Evolutionary conservation across 2,888 invertebrate genomes (phyloP).

Genomic region (Antheraea assamensis): DNA sequence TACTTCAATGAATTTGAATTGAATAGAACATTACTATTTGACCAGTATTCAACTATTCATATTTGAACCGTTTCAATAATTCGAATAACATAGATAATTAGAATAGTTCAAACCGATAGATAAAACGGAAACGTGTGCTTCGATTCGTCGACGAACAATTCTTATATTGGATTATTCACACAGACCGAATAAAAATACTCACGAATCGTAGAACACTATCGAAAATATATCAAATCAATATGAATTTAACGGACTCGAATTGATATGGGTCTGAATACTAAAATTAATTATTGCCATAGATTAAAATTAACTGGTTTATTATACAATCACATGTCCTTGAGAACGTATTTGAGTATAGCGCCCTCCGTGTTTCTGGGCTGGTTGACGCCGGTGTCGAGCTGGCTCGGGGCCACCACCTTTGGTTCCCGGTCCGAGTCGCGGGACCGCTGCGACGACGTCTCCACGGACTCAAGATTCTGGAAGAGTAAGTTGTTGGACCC

Average conservation of each 20-base stretch:
- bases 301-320: not conserved
- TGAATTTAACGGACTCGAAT: not conserved
- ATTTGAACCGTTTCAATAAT: no score
- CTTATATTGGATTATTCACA: no score
- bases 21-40: no score
- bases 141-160: no score
- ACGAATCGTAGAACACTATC: no score
- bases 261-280: not conserved
- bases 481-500: conserved; percentile 72
- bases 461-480: conserved; percentile 61
- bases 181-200: no score
- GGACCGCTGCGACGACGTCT: conserved; percentile 60
- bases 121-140: no score
- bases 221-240: not conserved
- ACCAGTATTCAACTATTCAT: no score
- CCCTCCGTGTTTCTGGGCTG: conserved; percentile 75
- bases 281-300: not conserved
- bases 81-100: no score
- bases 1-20: no score
- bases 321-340: conserved; percentile 68
- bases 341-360: conserved; percentile 73
- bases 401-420: conserved; percentile 34
- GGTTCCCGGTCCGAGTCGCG: conserved; percentile 52
- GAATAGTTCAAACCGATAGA: no score
- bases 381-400: conserved; percentile 68